These are phyloP conservation scores for Aphidoletes aphidimyza DNA, from an alignment of 2,888 invertebrate species.

Conservation along the genomic window DNA sequence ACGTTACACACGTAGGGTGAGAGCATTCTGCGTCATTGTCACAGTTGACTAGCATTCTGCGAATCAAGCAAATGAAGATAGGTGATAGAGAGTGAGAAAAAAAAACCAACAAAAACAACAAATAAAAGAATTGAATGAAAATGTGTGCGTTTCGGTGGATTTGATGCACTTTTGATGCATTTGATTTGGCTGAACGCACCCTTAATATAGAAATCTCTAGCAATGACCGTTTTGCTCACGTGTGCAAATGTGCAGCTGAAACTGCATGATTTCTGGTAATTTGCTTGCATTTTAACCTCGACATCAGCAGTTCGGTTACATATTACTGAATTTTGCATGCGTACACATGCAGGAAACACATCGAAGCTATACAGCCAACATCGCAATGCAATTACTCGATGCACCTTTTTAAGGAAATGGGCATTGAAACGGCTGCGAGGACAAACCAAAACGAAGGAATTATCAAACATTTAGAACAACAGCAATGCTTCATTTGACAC, in stretches of 20 bases:
- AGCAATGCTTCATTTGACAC: not conserved
- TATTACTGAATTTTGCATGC: too few species aligned
- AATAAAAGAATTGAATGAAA: not conserved
- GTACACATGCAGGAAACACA: too few species aligned
- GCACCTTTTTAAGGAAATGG: constrained; percentile 27
- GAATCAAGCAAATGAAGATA: not conserved
- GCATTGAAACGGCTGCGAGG: not conserved
- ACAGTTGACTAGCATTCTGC: not conserved
- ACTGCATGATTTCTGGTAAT: too few species aligned
- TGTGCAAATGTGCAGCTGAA: too few species aligned
- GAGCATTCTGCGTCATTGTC: constrained; percentile 38
- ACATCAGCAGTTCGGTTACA: too few species aligned
- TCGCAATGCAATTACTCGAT: too few species aligned
- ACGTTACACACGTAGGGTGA: not conserved
- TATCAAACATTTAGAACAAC: constrained; percentile 5
- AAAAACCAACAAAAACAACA: too few species aligned
- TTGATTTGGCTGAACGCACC: constrained; percentile 5
- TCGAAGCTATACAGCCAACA: too few species aligned
- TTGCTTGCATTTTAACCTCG: too few species aligned
- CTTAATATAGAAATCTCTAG: not conserved
- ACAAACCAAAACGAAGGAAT: not conserved
- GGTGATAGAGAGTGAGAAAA: not conserved
- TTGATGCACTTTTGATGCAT: too few species aligned
- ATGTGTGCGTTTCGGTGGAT: constrained; percentile 26
- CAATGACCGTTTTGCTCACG: too few species aligned